These are phyloP conservation scores for Protodeltote pygarga DNA, from an alignment of 2,888 invertebrate genomes.

Conservation along the genomic window DNA sequence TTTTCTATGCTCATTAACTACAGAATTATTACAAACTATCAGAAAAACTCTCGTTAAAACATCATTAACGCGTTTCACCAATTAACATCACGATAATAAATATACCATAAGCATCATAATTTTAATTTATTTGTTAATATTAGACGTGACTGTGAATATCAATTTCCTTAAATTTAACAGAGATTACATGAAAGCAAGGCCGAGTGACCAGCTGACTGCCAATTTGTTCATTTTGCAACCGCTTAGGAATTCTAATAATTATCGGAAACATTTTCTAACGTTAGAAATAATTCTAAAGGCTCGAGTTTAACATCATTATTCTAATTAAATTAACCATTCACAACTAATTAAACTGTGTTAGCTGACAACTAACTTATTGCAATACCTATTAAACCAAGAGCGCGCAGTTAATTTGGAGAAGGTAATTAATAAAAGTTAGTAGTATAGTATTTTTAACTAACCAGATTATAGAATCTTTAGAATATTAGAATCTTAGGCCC, in stretches of 20 bases:
- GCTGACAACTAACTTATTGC: neutral
- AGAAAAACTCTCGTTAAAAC: constrained; percentile 6
- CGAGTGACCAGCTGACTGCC: constrained; percentile 42
- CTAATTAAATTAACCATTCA: neutral
- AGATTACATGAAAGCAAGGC: constrained; percentile 53
- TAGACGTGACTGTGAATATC: constrained; percentile 18
- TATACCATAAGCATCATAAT: constrained; percentile 8
- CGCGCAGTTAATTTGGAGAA: too few relatives aligned
- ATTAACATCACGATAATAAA: constrained; percentile 5
- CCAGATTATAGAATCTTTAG: too few relatives aligned
- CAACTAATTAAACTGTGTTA: constrained; percentile 1
- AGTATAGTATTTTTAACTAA: too few relatives aligned
- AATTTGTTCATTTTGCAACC: constrained; percentile 49
- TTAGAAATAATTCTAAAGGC: constrained; percentile 2
- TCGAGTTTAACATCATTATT: neutral
- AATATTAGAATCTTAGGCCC: too few relatives aligned
- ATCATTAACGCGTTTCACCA: constrained; percentile 8
- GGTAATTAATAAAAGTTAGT: too few relatives aligned
- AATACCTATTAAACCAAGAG: too few relatives aligned
- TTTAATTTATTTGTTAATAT: constrained; percentile 18
- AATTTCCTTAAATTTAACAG: constrained; percentile 30
- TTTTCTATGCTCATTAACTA: too few relatives aligned
- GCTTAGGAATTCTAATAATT: constrained; percentile 41
- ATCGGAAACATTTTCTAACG: constrained; percentile 19
- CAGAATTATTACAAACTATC: too few relatives aligned